Conservation (phyloP, 2,113 vertebrate genomes). For the Felis chaus region DNA sequence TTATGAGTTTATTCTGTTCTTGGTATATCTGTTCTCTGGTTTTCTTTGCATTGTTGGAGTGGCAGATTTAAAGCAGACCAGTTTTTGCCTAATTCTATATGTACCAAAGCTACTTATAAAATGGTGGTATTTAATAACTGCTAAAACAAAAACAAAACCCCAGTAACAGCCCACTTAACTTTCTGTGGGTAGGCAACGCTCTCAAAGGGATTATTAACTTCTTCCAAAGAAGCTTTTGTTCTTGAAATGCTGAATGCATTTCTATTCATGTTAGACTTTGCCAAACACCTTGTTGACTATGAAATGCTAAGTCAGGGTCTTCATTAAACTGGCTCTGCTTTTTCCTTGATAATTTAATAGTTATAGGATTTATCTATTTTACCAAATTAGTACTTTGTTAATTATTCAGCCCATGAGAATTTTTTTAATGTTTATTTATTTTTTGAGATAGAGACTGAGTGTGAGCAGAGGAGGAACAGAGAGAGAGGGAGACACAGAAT, state of each 20-base stretch:
- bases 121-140: constrained; percentile 31
- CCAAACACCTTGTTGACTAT: constrained; percentile 16
- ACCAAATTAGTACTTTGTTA: constrained; percentile 27
- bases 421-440: neutral
- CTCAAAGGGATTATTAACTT: constrained; percentile 56
- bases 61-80: neutral
- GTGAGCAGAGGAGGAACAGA: no score
- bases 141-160: constrained; percentile 57
- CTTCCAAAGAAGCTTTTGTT: constrained; percentile 54
- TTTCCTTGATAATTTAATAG: constrained; percentile 8
- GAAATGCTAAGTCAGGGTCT: constrained; percentile 49
- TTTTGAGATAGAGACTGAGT: no score
- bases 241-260: constrained; percentile 60
- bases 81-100: neutral
- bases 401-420: constrained; percentile 5
- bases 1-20: neutral
- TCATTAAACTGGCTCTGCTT: constrained; percentile 43
- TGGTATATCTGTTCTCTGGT: neutral
- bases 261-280: constrained; percentile 21
- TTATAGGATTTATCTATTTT: neutral
- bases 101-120: neutral
- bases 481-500: no score
- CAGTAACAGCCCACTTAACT: constrained; percentile 12
- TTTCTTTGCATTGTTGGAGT: constrained; percentile 14
- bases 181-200: constrained; percentile 17